phyloP scores from a whole-genome alignment of 2,888 invertebrate genomes.

The Dyspetes luteomarginatus region DNA sequence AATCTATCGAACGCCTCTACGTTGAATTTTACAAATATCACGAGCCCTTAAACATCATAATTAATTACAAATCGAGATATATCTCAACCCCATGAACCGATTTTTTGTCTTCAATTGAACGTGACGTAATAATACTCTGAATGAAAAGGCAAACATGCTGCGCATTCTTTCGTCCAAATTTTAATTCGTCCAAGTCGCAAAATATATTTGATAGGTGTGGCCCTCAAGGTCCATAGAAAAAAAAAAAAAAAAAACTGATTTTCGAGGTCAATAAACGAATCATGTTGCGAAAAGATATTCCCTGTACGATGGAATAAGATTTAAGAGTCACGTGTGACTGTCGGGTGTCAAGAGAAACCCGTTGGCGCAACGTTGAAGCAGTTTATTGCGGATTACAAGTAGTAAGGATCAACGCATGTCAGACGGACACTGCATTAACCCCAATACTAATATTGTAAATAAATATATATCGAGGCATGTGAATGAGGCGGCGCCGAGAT shows the following conservation, averaged over 20 bases:
- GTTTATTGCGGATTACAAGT: constrained; percentile 55
- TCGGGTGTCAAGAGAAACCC: constrained; percentile 49
- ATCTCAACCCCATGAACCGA: too few species aligned
- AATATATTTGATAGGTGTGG: background rate
- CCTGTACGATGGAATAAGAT: constrained; percentile 13
- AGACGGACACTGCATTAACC: constrained; percentile 25
- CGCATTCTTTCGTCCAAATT: too few species aligned
- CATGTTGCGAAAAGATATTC: background rate
- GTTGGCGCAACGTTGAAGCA: constrained; percentile 26
- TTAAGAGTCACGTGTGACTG: constrained; percentile 48
- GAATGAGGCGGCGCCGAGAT: constrained; percentile 40
- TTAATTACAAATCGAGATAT: background rate
- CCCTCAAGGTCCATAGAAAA: background rate
- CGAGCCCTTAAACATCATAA: background rate
- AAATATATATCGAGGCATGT: too few species aligned
- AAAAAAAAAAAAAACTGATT: background rate
- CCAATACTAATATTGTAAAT: background rate
- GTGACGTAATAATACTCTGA: background rate
- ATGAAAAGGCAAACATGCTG: background rate
- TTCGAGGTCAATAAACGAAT: background rate
- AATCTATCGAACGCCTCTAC: background rate
- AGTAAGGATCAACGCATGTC: constrained; percentile 61
- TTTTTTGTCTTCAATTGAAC: too few species aligned
- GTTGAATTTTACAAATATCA: background rate
- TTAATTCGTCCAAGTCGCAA: background rate